Conservation (phyloP, 2,888 invertebrate species). For the Neoascia interrupta region DNA sequence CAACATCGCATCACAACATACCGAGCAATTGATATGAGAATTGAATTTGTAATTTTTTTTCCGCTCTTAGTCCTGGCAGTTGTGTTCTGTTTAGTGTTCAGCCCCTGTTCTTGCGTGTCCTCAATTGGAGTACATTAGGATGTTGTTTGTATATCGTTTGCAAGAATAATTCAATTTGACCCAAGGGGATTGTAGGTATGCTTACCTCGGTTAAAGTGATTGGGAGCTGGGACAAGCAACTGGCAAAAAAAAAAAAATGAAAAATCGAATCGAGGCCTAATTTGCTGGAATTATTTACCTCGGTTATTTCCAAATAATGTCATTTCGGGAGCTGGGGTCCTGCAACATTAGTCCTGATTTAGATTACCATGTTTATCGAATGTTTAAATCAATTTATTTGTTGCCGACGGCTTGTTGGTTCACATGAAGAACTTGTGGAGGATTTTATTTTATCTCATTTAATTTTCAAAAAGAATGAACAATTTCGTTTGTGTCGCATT, state of each 20-base stretch:
- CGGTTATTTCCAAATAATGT: slow-evolving; percentile 41
- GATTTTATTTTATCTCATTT: not conserved
- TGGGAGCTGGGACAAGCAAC: no score
- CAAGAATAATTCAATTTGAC: slow-evolving; percentile 63
- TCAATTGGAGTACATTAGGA: slow-evolving; percentile 52
- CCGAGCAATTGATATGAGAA: slow-evolving; percentile 49
- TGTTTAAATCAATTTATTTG: slow-evolving; percentile 46
- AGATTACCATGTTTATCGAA: slow-evolving; percentile 46
- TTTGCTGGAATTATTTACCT: slow-evolving; percentile 52
- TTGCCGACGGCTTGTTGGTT: slow-evolving; percentile 31
- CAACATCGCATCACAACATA: slow-evolving; percentile 7
- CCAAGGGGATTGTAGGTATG: slow-evolving; percentile 43
- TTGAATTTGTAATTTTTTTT: slow-evolving; percentile 48
- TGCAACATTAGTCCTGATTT: slow-evolving; percentile 42
- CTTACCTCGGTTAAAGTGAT: not conserved
- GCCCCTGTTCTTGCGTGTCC: not conserved
- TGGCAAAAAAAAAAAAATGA: no score
- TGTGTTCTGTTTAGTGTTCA: not conserved
- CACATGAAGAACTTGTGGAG: not conserved
- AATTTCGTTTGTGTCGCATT: no score
- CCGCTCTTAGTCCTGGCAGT: no score
- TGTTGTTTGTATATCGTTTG: slow-evolving; percentile 65
- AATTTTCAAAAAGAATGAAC: not conserved
- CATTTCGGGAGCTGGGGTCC: not conserved
- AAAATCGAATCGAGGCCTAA: slow-evolving; percentile 46